Base-by-base conservation (phyloP, 1,140 invertebrate species). In the Tetragonula clypearis region DNA sequence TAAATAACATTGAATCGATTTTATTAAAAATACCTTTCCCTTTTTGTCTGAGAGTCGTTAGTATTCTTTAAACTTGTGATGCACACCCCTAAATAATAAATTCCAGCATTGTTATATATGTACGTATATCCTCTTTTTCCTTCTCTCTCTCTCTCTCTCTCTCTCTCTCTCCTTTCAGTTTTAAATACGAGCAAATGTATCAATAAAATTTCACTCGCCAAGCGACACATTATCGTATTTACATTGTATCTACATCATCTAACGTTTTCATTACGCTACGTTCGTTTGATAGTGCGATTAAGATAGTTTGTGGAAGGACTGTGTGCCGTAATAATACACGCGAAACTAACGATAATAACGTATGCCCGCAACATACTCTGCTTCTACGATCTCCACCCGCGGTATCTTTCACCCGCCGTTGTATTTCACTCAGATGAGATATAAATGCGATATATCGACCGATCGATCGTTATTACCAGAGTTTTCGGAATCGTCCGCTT, bases 301-400 rank as follows among this genome's bases (percentile, higher is more conserved):
- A 68, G 53, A 83, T 78, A 83, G 53, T 83, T 83, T 58, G 53
- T 83, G 74, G 81, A 77, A 83, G 65, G 81, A 83, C 81, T 78
- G 79, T 78, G 79, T 82, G 74, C 81, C 69, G 55, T 41, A 83
- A 56, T 77, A 83, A 78, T 66, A 83, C 62, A 69, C 74, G 81
- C 81, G 81, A 83, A 83, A 83, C 69, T 77, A 78, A 53, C 81
- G 81, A 83, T 78, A 78, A 83, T 83, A 83, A 83, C 69, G 58
- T 75, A 78, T 83, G 62, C 81, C 35, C 77, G 69, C 60, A 83
- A 49, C 55, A 69, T 83, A 83, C 65, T 83, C 35, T 56, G 72
- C 62, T 35, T 82, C 72, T 76, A 56, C 11, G 80, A 73, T 82
- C 55, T 77, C 49, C 26, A 53, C 30, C 72, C 26, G 62, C 53